Percentiles rank a stretch among this genome's conserved stretches.
phyloP scores from a whole-genome alignment of 2,797 vertebrate species.

The Odontamblyopus rebecca region DNA sequence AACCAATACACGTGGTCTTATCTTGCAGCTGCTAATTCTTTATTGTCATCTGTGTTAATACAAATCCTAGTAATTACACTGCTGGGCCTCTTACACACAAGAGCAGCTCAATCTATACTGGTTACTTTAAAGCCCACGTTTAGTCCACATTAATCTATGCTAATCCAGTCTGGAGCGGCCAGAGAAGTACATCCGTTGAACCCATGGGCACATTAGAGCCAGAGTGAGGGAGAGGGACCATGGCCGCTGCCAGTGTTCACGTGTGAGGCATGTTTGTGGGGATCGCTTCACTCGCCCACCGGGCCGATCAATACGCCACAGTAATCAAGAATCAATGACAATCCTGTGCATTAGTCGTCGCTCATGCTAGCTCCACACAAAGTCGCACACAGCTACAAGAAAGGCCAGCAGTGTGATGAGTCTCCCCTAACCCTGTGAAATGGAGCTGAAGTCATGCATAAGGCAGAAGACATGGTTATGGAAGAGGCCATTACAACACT shows the following conservation, averaged over 20 bases:
- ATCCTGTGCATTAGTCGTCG: background rate
- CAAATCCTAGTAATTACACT: background rate
- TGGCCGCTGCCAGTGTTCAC: background rate
- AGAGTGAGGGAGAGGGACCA: background rate
- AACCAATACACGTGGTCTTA: background rate
- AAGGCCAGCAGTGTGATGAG: too few relatives aligned
- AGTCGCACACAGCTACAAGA: too few relatives aligned
- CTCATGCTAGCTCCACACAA: too few relatives aligned
- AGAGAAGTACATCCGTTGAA: background rate
- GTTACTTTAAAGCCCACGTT: background rate
- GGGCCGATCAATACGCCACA: background rate
- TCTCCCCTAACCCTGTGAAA: too few relatives aligned
- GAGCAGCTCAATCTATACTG: background rate
- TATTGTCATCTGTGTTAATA: background rate
- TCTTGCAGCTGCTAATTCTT: background rate
- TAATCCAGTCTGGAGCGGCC: background rate
- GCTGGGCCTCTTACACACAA: background rate
- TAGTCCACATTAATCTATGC: background rate
- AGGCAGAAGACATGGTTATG: too few relatives aligned
- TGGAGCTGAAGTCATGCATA: too few relatives aligned
- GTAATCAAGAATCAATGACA: constrained; percentile 4
- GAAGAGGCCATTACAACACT: too few relatives aligned
- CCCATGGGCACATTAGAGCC: background rate
- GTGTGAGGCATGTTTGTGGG: background rate
- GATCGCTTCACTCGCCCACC: background rate